A percentile compares a stretch with the other conserved stretches of the same genome.
phyloP scores from a whole-genome alignment of 2,888 invertebrate species.

The Thecophora atra region DNA sequence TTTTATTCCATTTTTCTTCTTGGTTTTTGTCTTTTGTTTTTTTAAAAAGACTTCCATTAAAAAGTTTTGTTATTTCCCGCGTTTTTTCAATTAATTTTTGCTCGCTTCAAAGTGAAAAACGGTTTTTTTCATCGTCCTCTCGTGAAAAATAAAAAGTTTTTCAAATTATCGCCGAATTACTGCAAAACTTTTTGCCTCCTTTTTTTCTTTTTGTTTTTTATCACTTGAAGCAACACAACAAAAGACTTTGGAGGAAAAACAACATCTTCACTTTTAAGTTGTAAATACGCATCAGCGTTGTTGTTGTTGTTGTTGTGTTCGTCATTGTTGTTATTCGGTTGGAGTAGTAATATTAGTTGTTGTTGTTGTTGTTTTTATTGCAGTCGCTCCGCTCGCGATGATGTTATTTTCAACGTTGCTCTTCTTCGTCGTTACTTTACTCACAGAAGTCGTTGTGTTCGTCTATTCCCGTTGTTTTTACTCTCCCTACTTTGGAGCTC shows the following conservation, averaged over 20 bases:
- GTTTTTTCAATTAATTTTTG: not conserved
- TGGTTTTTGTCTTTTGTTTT: not conserved
- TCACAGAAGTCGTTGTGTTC: not conserved
- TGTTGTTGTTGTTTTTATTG: not conserved
- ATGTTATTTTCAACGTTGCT: not conserved
- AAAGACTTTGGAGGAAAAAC: no score
- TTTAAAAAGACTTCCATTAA: not conserved
- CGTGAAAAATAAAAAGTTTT: no score
- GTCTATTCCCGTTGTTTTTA: not conserved
- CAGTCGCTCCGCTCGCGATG: not conserved
- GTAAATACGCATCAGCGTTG: constrained; percentile 17
- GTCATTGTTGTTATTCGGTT: no score
- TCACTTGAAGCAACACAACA: no score
- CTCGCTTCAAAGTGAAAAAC: not conserved
- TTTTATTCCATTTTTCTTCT: not conserved
- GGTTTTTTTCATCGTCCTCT: no score
- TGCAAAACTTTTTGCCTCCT: no score
- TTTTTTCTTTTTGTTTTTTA: no score
- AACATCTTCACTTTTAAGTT: constrained; percentile 9
- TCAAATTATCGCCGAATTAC: no score
- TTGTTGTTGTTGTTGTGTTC: not conserved
- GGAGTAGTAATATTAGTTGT: no score
- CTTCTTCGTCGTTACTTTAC: not conserved
- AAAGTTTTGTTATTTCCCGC: not conserved
- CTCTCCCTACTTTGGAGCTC: not conserved